Percentiles rank a stretch among this genome's conserved stretches.
These are phyloP conservation scores for Pangasius djambal DNA, from an alignment of 2,797 vertebrate species.

Conservation along the genomic window DNA sequence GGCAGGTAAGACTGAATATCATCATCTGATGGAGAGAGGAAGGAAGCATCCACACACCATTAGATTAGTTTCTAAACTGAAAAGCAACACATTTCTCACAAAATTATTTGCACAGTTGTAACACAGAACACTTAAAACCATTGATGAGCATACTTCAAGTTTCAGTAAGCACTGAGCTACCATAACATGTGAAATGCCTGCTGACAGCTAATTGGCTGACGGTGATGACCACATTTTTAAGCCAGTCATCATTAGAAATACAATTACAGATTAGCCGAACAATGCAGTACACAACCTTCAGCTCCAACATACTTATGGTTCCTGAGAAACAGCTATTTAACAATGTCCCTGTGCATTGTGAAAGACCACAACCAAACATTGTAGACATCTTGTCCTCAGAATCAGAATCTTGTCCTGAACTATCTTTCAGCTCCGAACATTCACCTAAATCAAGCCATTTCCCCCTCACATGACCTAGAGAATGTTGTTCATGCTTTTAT, in stretches of 20 bases:
- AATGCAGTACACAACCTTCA: too few species aligned
- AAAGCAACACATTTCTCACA: background rate
- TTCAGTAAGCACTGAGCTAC: background rate
- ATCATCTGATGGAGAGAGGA: constrained; percentile 67
- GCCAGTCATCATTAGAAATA: background rate
- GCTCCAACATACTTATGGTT: too few species aligned
- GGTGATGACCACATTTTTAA: background rate
- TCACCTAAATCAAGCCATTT: too few species aligned
- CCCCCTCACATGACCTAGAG: too few species aligned
- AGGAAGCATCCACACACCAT: background rate
- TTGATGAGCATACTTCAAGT: background rate
- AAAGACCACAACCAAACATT: too few species aligned
- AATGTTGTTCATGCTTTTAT: background rate
- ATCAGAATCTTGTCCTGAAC: too few species aligned
- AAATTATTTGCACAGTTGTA: background rate
- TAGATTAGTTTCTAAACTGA: background rate
- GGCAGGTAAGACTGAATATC: constrained; percentile 86
- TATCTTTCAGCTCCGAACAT: too few species aligned
- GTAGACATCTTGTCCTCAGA: background rate
- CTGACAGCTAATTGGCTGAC: too few species aligned
- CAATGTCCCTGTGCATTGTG: too few species aligned
- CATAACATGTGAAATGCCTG: too few species aligned
- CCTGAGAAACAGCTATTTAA: too few species aligned
- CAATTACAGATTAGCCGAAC: background rate
- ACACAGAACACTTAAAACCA: too few species aligned